phyloP scores from a whole-genome alignment of 1,140 invertebrate genomes.

The Acromyrmex charruanus region DNA sequence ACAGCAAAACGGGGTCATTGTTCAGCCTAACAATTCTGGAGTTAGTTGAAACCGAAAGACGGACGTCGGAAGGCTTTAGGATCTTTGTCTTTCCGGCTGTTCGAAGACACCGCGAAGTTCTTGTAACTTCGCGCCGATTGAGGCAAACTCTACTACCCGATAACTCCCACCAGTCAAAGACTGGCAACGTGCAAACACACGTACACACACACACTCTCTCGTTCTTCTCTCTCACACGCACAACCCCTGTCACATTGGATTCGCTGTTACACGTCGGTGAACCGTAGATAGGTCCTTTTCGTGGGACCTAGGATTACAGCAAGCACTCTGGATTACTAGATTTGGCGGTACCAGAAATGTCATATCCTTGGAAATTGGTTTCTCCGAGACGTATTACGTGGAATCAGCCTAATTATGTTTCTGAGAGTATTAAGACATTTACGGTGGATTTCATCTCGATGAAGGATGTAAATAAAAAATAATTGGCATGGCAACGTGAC shows the following conservation, averaged over 20 bases:
- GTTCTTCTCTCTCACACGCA: not conserved
- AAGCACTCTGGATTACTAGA: slow-evolving; percentile 70
- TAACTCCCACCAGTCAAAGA: slow-evolving; percentile 62
- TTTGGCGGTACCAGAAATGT: slow-evolving; percentile 59
- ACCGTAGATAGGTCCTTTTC: slow-evolving; percentile 63
- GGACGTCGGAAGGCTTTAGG: slow-evolving; percentile 20
- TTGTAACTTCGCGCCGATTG: slow-evolving; percentile 77
- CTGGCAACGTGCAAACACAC: slow-evolving; percentile 20
- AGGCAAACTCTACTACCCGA: slow-evolving; percentile 69
- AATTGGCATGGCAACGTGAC: slow-evolving; percentile 12
- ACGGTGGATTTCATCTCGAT: not conserved
- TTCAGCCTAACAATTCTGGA: slow-evolving; percentile 25
- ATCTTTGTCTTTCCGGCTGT: slow-evolving; percentile 38
- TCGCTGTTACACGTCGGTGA: slow-evolving; percentile 29
- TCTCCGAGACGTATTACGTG: slow-evolving; percentile 55
- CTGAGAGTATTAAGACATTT: slow-evolving; percentile 31
- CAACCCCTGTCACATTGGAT: slow-evolving; percentile 64
- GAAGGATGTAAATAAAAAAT: slow-evolving; percentile 12
- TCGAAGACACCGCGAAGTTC: slow-evolving; percentile 54
- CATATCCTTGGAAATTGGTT: slow-evolving; percentile 70
- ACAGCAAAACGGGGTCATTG: not conserved
- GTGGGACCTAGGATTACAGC: slow-evolving; percentile 69
- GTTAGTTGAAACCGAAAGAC: slow-evolving; percentile 44
- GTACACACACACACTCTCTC: not conserved
- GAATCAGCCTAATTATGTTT: slow-evolving; percentile 67